Evolutionary conservation across 2,888 invertebrate species (phyloP), one percentile per base, ranked within the genome.

Genomic region (Tyria jacobaeae): DNA sequence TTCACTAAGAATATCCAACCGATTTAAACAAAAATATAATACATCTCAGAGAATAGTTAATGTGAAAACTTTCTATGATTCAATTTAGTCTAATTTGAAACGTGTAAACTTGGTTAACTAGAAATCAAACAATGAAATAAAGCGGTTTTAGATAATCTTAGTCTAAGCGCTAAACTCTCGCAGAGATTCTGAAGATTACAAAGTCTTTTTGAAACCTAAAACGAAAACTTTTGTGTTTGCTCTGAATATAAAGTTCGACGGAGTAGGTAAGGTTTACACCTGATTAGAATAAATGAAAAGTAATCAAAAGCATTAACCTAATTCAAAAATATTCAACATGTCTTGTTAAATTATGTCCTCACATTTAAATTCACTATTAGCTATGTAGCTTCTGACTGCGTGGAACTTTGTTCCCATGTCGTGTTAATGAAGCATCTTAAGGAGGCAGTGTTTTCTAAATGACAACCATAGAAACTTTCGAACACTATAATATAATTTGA

Each of bases 51-150:
- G 6, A 17, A 44, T 25, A 62, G 48, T 25, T 37, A 48, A 60
- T 53, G 54, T 57, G 49, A 51, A 64, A 70, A 61, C 61, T 66
- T 50, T 15, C n/a, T n/a, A n/a, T n/a, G n/a, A 34, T 25, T 17
- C 21, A 47, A 69, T 68, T 70, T 62, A 68, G 70, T 75, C 65
- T 68, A 60, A 44, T 67, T 51, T 60, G 57, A 53, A 66, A 72
- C 57, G 57, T 50, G 51, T 68, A 53, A 57, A 75, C 64, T 75
- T 65, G 31, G 66, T 21, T 75, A 72, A 68, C 64, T 68, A 69
- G 68, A 73, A 75, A 71, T 78, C 67, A 75, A 77, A 75, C 73
- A 75, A 70, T 62, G 65, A 71, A 65, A 77, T 72, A 66, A 78
- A 75, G 62, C 60, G 67, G 61, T 68, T 70, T 70, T 65, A 63